Evolutionary conservation across 2,888 invertebrate genomes (phyloP).

Genomic region (Idaea straminata): DNA sequence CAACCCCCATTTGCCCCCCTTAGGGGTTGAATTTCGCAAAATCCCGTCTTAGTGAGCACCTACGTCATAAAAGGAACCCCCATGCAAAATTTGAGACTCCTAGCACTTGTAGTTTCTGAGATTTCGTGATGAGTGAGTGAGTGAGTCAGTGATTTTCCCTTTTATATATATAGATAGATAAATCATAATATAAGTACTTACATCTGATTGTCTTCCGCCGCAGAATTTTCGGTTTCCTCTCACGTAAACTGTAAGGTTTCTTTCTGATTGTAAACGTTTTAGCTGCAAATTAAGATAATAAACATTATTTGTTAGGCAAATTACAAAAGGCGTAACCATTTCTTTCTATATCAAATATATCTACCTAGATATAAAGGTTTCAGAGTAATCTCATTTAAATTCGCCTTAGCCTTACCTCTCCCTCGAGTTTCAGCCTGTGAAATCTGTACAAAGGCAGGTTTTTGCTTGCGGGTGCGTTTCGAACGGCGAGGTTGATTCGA

Average conservation of each 20-base stretch:
- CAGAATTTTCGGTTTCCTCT: slow-evolving; percentile 73
- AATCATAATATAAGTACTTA: slow-evolving; percentile 39
- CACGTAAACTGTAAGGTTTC: slow-evolving; percentile 72
- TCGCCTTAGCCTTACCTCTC: slow-evolving; percentile 38
- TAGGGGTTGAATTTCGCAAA: no score
- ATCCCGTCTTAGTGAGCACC: no score
- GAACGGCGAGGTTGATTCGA: slow-evolving; percentile 62
- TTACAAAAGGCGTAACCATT: no score
- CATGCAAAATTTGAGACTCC: no score
- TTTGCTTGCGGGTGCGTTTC: slow-evolving; percentile 66
- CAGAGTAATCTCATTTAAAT: neutral
- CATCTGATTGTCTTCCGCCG: slow-evolving; percentile 74
- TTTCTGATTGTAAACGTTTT: slow-evolving; percentile 75
- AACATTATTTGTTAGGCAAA: neutral
- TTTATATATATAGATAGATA: no score
- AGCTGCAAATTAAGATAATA: slow-evolving; percentile 43
- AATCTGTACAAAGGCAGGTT: slow-evolving; percentile 70
- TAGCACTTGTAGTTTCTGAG: no score
- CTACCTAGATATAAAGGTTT: no score
- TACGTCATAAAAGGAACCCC: no score
- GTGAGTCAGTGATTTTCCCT: no score
- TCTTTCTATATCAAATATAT: no score
- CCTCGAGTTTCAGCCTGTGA: slow-evolving; percentile 60
- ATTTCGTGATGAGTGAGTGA: no score
- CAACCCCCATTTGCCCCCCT: no score